These are phyloP conservation scores for Iselma pallidipennis DNA, from an alignment of 2,888 invertebrate genomes.

Conservation along the genomic window DNA sequence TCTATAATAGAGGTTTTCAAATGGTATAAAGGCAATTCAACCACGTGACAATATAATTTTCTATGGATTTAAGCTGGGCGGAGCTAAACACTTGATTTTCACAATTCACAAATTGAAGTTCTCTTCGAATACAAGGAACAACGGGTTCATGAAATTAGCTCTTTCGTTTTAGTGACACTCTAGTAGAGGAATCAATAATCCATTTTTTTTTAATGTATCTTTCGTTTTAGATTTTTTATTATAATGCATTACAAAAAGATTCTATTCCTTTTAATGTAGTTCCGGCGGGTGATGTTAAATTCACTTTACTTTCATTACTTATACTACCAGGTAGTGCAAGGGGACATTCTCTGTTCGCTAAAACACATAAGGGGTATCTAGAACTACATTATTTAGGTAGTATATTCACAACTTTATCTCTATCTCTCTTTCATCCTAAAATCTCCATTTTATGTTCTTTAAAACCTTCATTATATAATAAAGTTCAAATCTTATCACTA, in stretches of 20 bases:
- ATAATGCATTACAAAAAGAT: neutral
- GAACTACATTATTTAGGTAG: too few relatives aligned
- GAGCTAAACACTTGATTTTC: neutral
- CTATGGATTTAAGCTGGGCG: conserved; percentile 17
- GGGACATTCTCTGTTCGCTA: neutral
- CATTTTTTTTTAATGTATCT: neutral
- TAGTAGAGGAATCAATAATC: neutral
- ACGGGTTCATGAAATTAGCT: neutral
- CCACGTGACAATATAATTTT: conserved; percentile 27
- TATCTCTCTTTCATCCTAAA: too few relatives aligned
- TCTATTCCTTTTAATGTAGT: neutral
- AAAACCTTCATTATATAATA: too few relatives aligned
- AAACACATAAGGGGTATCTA: too few relatives aligned
- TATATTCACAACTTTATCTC: too few relatives aligned
- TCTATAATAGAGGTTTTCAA: conserved; percentile 24
- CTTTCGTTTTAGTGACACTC: neutral
- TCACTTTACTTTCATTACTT: neutral
- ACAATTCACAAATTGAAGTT: neutral
- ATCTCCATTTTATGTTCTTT: too few relatives aligned
- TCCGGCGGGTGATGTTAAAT: neutral
- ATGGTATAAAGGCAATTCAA: conserved; percentile 21
- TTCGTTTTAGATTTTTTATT: neutral
- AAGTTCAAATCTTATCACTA: too few relatives aligned
- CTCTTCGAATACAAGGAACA: neutral
- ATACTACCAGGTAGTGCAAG: neutral